Evolutionary conservation across 2,113 vertebrate genomes (phyloP).

Genomic region (Carassius gibelio): DNA sequence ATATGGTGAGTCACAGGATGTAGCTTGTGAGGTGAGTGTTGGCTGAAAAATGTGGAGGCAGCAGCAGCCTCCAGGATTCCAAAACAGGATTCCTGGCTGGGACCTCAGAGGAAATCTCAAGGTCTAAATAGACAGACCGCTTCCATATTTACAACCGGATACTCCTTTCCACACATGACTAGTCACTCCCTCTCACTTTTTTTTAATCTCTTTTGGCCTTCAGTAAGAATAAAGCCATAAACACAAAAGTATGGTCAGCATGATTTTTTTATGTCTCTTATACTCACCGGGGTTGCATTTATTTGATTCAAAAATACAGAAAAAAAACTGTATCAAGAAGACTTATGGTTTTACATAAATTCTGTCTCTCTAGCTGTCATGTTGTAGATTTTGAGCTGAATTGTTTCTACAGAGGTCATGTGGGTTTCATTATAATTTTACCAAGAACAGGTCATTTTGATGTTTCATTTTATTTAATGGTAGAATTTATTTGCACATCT

Average conservation of each 20-base stretch:
- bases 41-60: slow-evolving; percentile 51
- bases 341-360: no score
- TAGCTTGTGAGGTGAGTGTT: slow-evolving; percentile 61
- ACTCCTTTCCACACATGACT: slow-evolving; percentile 35
- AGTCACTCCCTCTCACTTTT: slow-evolving; percentile 28
- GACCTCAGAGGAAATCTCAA: slow-evolving; percentile 60
- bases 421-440: no score
- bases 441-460: background rate
- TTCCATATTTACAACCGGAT: slow-evolving; percentile 39
- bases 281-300: no score
- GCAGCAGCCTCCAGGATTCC: slow-evolving; percentile 59
- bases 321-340: no score
- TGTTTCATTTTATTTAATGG: background rate
- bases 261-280: background rate
- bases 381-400: no score
- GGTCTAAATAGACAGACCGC: slow-evolving; percentile 51
- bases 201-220: slow-evolving; percentile 11
- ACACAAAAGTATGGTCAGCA: background rate
- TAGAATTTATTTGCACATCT: background rate
- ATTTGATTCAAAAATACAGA: no score
- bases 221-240: background rate
- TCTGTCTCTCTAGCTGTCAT: no score
- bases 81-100: slow-evolving; percentile 56
- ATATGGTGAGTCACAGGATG: slow-evolving; percentile 73
- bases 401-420: no score